These are phyloP conservation scores for Dicycla oo DNA, from an alignment of 2,888 invertebrate genomes.

Conservation along the genomic window DNA sequence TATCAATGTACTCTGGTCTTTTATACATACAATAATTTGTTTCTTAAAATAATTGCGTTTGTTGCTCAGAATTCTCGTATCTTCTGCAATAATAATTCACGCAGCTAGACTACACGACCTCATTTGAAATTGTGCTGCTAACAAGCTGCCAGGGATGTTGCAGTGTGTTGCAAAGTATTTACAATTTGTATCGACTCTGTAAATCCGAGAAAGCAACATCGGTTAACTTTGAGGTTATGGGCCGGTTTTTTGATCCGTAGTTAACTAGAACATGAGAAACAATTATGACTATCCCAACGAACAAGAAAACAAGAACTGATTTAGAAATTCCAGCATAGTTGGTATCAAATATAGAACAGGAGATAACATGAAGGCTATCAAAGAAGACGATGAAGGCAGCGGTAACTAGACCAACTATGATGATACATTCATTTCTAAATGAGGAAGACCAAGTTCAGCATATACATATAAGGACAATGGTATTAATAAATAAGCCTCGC, in stretches of 20 bases:
- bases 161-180: slow-evolving; percentile 22
- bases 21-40: slow-evolving; percentile 34
- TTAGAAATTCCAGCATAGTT: not conserved
- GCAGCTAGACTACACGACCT: slow-evolving; percentile 45
- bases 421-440: not conserved
- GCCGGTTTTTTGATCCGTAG: no score
- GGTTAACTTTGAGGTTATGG: not conserved
- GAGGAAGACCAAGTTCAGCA: not conserved
- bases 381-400: not conserved
- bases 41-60: slow-evolving; percentile 46
- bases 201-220: not conserved
- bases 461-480: not conserved
- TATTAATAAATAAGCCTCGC: slow-evolving; percentile 6
- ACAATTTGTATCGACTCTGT: slow-evolving; percentile 1
- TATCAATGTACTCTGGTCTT: slow-evolving; percentile 21
- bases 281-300: not conserved
- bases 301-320: not conserved
- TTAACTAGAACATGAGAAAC: not conserved
- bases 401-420: not conserved
- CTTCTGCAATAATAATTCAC: slow-evolving; percentile 49
- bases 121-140: slow-evolving; percentile 50
- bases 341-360: not conserved
- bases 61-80: slow-evolving; percentile 37
- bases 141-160: slow-evolving; percentile 44
- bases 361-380: not conserved